Percentiles rank a stretch among this genome's conserved stretches.
These are phyloP conservation scores for Tenthredo mesomela DNA, from an alignment of 2,888 invertebrate genomes.

Conservation along the genomic window DNA sequence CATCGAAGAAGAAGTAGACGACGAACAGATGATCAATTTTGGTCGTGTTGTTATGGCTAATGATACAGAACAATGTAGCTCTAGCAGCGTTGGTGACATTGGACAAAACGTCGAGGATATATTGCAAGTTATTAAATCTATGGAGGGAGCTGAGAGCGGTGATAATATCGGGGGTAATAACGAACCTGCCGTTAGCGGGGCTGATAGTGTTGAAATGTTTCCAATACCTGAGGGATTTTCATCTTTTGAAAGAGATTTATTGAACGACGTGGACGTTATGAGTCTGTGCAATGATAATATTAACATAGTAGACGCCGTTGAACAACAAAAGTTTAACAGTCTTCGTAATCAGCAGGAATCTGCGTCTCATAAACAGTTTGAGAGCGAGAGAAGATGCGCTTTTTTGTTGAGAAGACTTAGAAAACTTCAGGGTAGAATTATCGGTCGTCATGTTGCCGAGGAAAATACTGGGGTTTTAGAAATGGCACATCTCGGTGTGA, in stretches of 20 bases:
- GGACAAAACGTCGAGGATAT: slow-evolving; percentile 84
- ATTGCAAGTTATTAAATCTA: slow-evolving; percentile 88
- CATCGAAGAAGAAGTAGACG: slow-evolving; percentile 58
- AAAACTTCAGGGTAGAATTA: slow-evolving; percentile 87
- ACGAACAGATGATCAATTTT: slow-evolving; percentile 72
- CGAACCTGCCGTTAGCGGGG: slow-evolving; percentile 62
- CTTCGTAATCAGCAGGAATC: slow-evolving; percentile 68
- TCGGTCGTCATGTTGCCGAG: slow-evolving; percentile 89
- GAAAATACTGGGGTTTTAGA: slow-evolving; percentile 90
- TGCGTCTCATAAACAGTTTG: slow-evolving; percentile 79
- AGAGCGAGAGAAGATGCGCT: slow-evolving; percentile 85
- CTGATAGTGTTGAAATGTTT: slow-evolving; percentile 70
- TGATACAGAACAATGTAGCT: slow-evolving; percentile 62
- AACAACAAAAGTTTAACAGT: slow-evolving; percentile 58
- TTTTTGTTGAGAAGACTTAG: slow-evolving; percentile 87
- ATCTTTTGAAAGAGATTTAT: slow-evolving; percentile 72
- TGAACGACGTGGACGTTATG: slow-evolving; percentile 74
- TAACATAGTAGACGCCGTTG: slow-evolving; percentile 61
- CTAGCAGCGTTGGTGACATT: slow-evolving; percentile 80
- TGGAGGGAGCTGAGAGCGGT: slow-evolving; percentile 80
- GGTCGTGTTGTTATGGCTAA: slow-evolving; percentile 62
- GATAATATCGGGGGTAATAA: slow-evolving; percentile 62
- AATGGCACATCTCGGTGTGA: slow-evolving; percentile 83
- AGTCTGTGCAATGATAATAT: slow-evolving; percentile 72
- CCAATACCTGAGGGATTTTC: slow-evolving; percentile 72